Base-by-base conservation (phyloP, 1,140 invertebrate species). In the Saccostrea echinata region DNA sequence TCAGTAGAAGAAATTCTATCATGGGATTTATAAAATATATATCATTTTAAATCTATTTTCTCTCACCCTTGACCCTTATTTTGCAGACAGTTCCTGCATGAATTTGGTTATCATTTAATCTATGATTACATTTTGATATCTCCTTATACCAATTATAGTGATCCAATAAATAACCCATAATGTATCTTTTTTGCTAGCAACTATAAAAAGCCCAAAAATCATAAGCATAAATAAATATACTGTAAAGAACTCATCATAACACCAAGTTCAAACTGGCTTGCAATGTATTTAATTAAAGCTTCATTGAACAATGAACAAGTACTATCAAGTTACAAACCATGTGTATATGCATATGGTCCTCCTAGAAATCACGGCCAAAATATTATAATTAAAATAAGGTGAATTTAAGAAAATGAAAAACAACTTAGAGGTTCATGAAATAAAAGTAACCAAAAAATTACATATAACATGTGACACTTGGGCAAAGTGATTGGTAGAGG, bases 211-310 rank as follows among this genome's bases (percentile, higher is more conserved):
- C 16, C 55, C n/a, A 18, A 61, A 18, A 57, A 57, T 57, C 21
- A 16, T 57, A 57, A 57, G 55, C 21, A 16, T 21, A 57, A 57
- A 21, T 21, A 16, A 61, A 18, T 61, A 61, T 21, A 61, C 55
- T 61, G 21, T 61, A 61, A n/a, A n/a, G n/a, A n/a, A 61, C 21
- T n/a, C 16, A 43, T 43, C n/a, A n/a, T 61, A 27, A 71, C 24
- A 76, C 24, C 9, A 76, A 76, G 24, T 16, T 76, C 68, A 76
- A 76, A 76, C 68, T 76, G 68, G 68, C 68, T 30, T 76, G 68
- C 24, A 76, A 76, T 76, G 27, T 30, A 33, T 30, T 30, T 3
- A 30, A n/a, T n/a, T n/a, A 76, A 76, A 76, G 68, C 68, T 76
- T 43, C 43, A 43, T 8, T 1, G 68, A 30, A 76, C 24, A 76